Evolutionary conservation across 2,113 vertebrate species (phyloP).

Genomic region (Philantomba maxwellii): DNA sequence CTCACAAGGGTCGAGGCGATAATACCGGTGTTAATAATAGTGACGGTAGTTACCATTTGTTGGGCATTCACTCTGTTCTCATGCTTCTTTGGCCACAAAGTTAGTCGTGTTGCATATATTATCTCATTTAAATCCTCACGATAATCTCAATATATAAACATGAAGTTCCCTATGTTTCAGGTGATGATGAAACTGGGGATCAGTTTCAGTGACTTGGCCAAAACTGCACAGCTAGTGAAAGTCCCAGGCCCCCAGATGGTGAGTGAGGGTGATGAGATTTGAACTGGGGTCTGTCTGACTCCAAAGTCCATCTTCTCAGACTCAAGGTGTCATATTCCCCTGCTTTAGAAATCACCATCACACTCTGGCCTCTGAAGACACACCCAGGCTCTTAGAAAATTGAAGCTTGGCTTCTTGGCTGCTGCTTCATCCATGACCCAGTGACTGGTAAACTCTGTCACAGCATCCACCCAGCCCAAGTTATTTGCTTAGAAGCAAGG

Average conservation of each 20-base stretch:
- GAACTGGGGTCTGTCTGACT: background rate
- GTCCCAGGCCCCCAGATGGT: no score
- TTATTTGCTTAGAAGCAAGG: background rate
- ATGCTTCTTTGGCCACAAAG: background rate
- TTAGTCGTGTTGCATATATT: background rate
- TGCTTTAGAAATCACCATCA: background rate
- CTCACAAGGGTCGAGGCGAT: background rate
- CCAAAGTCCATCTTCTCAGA: background rate
- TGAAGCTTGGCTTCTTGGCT: background rate
- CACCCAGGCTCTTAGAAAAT: background rate
- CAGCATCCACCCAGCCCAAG: background rate
- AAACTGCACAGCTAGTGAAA: background rate
- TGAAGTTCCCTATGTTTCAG: background rate
- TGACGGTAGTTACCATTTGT: background rate
- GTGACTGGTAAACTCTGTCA: background rate
- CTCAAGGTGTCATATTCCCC: background rate
- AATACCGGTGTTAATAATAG: background rate
- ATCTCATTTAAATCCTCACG: background rate
- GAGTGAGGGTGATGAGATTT: background rate
- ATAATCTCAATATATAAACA: background rate
- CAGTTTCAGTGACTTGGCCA: background rate
- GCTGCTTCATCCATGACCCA: background rate
- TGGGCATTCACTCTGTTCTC: background rate
- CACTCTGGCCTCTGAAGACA: background rate
- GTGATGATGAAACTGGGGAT: background rate